A percentile compares a stretch with the other conserved stretches of the same genome.
phyloP scores from a whole-genome alignment of 2,113 vertebrate genomes.

The Serinus canaria region DNA sequence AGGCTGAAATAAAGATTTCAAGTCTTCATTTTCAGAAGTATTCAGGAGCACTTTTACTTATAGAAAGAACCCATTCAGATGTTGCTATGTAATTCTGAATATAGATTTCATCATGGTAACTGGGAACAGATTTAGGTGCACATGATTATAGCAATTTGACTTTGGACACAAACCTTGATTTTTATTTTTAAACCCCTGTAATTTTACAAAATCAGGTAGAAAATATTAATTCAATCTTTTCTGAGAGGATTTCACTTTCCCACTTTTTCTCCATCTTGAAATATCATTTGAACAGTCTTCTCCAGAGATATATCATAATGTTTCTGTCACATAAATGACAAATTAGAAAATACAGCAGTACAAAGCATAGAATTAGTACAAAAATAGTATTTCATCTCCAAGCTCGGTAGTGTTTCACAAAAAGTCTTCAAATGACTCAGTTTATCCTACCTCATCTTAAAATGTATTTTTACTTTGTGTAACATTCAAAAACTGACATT shows the following conservation, averaged over 20 bases:
- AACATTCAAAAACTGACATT: neutral
- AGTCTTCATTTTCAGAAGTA: neutral
- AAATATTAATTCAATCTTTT: neutral
- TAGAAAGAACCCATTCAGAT: neutral
- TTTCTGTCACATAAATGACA: neutral
- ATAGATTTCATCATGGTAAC: neutral
- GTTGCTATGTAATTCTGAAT: neutral
- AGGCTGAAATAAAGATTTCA: neutral
- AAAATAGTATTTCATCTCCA: neutral
- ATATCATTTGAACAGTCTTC: neutral
- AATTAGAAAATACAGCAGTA: neutral
- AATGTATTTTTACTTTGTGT: neutral
- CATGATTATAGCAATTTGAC: neutral
- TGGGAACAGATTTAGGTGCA: neutral
- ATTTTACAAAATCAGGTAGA: neutral
- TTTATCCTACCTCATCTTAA: neutral
- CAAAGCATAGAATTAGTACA: neutral
- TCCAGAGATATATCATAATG: neutral
- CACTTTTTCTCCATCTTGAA: neutral
- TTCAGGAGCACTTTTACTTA: neutral
- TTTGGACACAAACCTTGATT: neutral
- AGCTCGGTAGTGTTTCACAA: neutral
- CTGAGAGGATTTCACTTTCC: neutral
- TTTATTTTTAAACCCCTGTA: neutral
- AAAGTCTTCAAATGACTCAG: neutral